A percentile compares a stretch with the other conserved stretches of the same genome.
These are phyloP conservation scores for Sphaerodactylus townsendi DNA, from an alignment of 2,113 vertebrate species.

Conservation along the genomic window DNA sequence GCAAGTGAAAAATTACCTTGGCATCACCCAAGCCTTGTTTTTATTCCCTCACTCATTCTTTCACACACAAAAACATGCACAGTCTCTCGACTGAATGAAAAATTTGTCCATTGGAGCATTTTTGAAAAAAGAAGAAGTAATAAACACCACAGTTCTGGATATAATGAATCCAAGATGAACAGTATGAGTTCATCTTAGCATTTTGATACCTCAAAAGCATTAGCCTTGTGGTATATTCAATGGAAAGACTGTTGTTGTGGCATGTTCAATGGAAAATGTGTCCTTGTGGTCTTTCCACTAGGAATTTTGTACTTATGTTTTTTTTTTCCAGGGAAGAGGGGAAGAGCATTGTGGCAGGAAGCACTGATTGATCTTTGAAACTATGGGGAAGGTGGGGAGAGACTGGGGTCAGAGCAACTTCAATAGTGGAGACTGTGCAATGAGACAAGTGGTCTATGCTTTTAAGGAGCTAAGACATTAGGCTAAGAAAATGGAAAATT, in stretches of 20 bases:
- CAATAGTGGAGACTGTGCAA: slow-evolving; percentile 64
- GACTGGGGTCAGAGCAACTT: slow-evolving; percentile 58
- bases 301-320: slow-evolving; percentile 67
- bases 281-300: slow-evolving; percentile 69
- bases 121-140: slow-evolving; percentile 61
- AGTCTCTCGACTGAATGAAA: slow-evolving; percentile 66
- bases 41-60: slow-evolving; percentile 69
- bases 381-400: slow-evolving; percentile 53
- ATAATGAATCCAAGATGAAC: slow-evolving; percentile 80
- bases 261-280: slow-evolving; percentile 78
- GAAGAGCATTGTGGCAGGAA: slow-evolving; percentile 70
- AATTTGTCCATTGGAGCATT: slow-evolving; percentile 69
- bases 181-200: slow-evolving; percentile 74
- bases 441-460: slow-evolving; percentile 65
- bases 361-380: slow-evolving; percentile 68
- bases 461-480: slow-evolving; percentile 50
- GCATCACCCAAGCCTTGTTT: slow-evolving; percentile 72
- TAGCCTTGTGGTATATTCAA: slow-evolving; percentile 71
- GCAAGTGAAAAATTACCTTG: slow-evolving; percentile 79
- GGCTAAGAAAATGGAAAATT: slow-evolving; percentile 56
- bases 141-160: slow-evolving; percentile 50
- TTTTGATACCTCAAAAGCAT: slow-evolving; percentile 77
- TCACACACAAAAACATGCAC: neutral
- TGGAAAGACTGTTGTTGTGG: slow-evolving; percentile 80
- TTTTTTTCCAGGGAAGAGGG: slow-evolving; percentile 53